These are phyloP conservation scores for Sinocyclocheilus rhinocerous DNA, from an alignment of 2,113 vertebrate genomes.

Conservation along the genomic window DNA sequence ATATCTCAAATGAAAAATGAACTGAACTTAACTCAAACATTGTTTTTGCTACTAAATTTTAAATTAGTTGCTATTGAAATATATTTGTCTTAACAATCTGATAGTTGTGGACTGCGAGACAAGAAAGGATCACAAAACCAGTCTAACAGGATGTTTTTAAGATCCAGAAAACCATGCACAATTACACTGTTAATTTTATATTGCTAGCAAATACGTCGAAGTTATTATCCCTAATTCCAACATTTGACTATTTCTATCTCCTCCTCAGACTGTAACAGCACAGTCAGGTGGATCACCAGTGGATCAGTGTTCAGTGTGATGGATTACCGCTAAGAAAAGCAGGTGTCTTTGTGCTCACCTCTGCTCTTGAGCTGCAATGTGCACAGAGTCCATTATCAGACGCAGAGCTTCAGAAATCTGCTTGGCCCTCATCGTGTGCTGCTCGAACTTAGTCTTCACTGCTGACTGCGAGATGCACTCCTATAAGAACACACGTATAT, in stretches of 20 bases:
- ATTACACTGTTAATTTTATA: not conserved
- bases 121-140: not conserved
- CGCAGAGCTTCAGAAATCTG: constrained; percentile 92
- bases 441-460: constrained; percentile 99
- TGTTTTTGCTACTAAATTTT: not conserved
- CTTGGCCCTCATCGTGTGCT: constrained; percentile 95
- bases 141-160: not conserved
- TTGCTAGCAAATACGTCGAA: not conserved
- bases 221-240: not conserved
- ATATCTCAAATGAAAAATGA: not conserved
- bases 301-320: not conserved
- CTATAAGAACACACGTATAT: constrained; percentile 65
- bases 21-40: not conserved
- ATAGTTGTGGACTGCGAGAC: not conserved
- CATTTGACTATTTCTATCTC: not conserved
- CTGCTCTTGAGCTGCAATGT: constrained; percentile 92
- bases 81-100: not conserved
- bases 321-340: not conserved
- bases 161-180: not conserved
- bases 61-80: not conserved
- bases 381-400: constrained; percentile 93
- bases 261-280: not conserved
- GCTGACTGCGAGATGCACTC: constrained; percentile 98
- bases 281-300: not conserved
- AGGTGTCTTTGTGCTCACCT: constrained; percentile 74